A percentile compares a stretch with the other conserved stretches of the same genome.
These are phyloP conservation scores for Thryonomys swinderianus DNA, from an alignment of 2,113 vertebrate species.

Conservation along the genomic window DNA sequence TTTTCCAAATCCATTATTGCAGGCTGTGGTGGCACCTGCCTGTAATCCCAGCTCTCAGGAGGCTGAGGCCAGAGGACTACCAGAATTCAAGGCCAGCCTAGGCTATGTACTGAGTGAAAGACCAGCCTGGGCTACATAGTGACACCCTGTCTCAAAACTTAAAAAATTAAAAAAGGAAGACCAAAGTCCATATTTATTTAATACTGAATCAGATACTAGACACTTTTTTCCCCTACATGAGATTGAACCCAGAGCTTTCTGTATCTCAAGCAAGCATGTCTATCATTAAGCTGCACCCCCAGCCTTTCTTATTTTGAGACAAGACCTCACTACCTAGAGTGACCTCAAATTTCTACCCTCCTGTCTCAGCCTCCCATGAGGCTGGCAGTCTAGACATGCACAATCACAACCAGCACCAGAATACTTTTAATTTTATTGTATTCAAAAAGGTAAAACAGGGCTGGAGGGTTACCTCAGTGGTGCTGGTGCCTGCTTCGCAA, in stretches of 20 bases:
- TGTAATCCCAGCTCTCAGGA: too few relatives aligned
- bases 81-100: too few relatives aligned
- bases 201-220: neutral
- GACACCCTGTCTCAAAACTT: too few relatives aligned
- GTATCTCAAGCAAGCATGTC: neutral
- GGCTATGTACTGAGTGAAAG: too few relatives aligned
- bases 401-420: neutral
- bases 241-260: neutral
- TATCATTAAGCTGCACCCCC: neutral
- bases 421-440: slow-evolving; percentile 14
- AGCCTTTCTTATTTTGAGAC: neutral
- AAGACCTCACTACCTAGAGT: neutral
- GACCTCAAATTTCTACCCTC: neutral
- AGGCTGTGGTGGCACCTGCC: too few relatives aligned
- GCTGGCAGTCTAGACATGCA: neutral
- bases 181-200: neutral
- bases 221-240: neutral
- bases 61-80: too few relatives aligned
- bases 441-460: too few relatives aligned
- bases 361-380: neutral
- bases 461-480: too few relatives aligned
- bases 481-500: too few relatives aligned
- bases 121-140: too few relatives aligned
- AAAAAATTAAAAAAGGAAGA: too few relatives aligned
- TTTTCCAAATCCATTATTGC: neutral